Evolutionary conservation across 2,113 vertebrate genomes (phyloP), one percentile per base, ranked within the genome.

Genomic region (Numenius arquata): DNA sequence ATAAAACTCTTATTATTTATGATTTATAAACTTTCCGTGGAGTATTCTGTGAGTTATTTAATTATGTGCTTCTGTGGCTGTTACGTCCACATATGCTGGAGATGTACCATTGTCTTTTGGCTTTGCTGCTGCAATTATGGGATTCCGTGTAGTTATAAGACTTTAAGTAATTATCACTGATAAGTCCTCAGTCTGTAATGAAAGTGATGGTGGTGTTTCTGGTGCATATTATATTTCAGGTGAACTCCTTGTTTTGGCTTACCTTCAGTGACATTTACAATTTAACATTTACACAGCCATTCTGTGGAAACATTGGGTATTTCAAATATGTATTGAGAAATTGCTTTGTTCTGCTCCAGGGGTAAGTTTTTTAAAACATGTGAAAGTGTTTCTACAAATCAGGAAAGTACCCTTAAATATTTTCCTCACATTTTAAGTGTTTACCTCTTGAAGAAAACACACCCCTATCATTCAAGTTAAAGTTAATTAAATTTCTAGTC

Each of bases 301-400:
- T 66, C 34, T 73, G 74, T 73, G 53, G 53, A 62, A 91, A 50
- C 5, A 5, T 23, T 21, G 32, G 15, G 26, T 27, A 73, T 83
- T 95, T 93, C 71, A 93, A 89, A 62, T 36, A 89, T 11, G 40
- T 79, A 65, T 94, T 96, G 93, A 88, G 87, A 89, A 95, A 95
- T 22, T 52, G 48, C n/a, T 72, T 63, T 63, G 29, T 71, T 89
- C 61, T 87, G 20, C 70, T 65, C 27, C 21, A 62, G 63, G 27
- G 9, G 1, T 74, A 25, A 11, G 5, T 2, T 36, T 63, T n/a
- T 72, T 32, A 52, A 45, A 93, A 76, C 0, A 0, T 4, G 10
- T 55, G 13, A 48, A 75, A 91, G 22, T 27, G 27, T 66, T 96
- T 79, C 65, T 53, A 45, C 65, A 91, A 72, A 71, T 61, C 34